A percentile compares a stretch with the other conserved stretches of the same genome.
These are phyloP conservation scores for Hydrozoanthus tunicans DNA, from an alignment of 64 coral and sea anemone species.

Conservation along the genomic window DNA sequence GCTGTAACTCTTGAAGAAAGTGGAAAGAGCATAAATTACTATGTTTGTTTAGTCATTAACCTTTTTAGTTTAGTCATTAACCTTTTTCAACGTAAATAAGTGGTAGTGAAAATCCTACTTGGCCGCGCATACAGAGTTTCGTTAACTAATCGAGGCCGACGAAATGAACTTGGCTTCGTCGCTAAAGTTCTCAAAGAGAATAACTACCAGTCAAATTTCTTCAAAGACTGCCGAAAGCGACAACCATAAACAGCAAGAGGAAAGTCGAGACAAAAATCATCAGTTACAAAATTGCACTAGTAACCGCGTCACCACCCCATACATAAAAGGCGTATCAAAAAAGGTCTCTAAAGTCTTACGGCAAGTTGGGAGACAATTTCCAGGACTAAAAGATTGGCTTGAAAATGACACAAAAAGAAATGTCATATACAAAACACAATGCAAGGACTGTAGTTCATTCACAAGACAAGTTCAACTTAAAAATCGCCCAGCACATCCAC, in stretches of 20 bases:
- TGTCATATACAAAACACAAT: background rate
- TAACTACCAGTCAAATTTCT: background rate
- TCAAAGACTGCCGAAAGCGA: constrained; percentile 6
- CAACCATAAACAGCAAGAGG: constrained; percentile 1
- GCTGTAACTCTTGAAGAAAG: too few relatives aligned
- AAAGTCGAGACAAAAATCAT: constrained; percentile 5
- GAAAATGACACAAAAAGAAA: background rate
- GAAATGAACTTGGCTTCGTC: background rate
- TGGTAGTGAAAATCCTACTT: background rate
- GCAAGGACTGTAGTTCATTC: background rate
- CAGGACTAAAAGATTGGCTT: background rate
- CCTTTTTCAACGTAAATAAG: background rate
- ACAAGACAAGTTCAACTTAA: background rate
- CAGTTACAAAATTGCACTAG: background rate
- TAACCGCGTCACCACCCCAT: background rate
- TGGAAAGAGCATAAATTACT: too few relatives aligned
- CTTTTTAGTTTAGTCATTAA: too few relatives aligned
- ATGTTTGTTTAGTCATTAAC: too few relatives aligned
- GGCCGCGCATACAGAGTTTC: background rate
- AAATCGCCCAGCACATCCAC: background rate
- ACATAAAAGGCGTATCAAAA: background rate
- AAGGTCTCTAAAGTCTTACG: constrained; percentile 10
- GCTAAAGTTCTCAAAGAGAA: background rate
- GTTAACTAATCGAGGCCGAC: background rate
- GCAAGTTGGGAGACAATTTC: background rate